Conservation (phyloP, 2,797 vertebrate genomes). For the Pagetopsis macropterus region DNA sequence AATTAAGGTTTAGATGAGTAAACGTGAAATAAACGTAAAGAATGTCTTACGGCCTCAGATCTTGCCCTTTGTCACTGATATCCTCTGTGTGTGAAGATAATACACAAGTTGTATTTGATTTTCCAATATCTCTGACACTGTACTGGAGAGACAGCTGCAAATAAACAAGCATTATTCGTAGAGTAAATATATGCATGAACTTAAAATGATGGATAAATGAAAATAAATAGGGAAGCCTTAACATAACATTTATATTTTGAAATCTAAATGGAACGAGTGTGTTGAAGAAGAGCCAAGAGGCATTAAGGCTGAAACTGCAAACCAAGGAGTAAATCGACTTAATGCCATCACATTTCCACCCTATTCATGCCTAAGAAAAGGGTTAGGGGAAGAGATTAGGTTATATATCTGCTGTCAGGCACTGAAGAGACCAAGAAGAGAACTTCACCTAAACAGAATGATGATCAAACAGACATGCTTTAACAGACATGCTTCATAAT, state of each 20-base stretch:
- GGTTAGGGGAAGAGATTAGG: conserved; percentile 83
- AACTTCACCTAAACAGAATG: conserved; percentile 83
- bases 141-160: conserved; percentile 71
- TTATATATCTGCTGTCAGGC: conserved; percentile 84
- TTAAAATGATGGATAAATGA: conserved; percentile 81
- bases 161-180: conserved; percentile 83
- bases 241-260: conserved; percentile 80
- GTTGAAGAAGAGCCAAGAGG: conserved; percentile 83
- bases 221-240: conserved; percentile 79
- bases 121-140: conserved; percentile 70
- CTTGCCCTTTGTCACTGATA: conserved; percentile 74
- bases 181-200: conserved; percentile 80
- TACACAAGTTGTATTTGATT: conserved; percentile 80
- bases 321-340: conserved; percentile 87
- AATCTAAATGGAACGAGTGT: conserved; percentile 79
- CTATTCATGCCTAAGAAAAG: conserved; percentile 84
- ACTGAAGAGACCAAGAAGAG: conserved; percentile 81
- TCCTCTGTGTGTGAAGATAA: conserved; percentile 77
- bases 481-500: conserved; percentile 85
- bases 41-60: conserved; percentile 71
- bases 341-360: conserved; percentile 85
- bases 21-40: conserved; percentile 75
- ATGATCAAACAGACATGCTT: conserved; percentile 86
- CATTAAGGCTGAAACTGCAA: conserved; percentile 84
- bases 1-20: conserved; percentile 81